Conservation (phyloP, 2,113 vertebrate species). For the Seriola dumerili region DNA sequence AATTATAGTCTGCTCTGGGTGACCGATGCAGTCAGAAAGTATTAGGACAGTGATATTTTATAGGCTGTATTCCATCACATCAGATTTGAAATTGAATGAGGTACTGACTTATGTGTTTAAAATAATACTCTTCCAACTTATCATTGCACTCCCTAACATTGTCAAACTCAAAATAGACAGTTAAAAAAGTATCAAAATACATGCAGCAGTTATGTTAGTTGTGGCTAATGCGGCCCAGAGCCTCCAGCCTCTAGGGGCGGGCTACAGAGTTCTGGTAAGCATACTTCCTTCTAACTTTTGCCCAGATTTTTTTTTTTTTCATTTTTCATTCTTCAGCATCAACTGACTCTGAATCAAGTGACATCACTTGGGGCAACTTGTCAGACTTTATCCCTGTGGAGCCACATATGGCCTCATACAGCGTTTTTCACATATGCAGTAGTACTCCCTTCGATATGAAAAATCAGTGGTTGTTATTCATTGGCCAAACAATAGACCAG, state of each 20-base stretch:
- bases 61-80: not conserved
- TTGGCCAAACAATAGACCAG: no score
- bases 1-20: conserved; percentile 32
- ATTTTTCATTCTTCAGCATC: not conserved
- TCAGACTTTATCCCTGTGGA: not conserved
- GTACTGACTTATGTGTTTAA: not conserved
- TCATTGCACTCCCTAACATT: no score
- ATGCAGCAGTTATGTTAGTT: no score
- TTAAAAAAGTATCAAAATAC: no score
- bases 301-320: not conserved
- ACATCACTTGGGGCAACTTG: no score
- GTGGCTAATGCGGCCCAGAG: not conserved
- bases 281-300: not conserved
- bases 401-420: not conserved
- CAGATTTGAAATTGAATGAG: not conserved
- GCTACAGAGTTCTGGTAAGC: not conserved
- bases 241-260: not conserved
- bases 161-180: no score
- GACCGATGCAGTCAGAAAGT: not conserved
- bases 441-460: no score
- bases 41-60: not conserved
- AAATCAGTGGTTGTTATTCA: no score
- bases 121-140: no score
- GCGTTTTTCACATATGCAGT: not conserved
- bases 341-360: not conserved